Evolutionary conservation across 2,888 invertebrate species (phyloP), one percentile per base, ranked within the genome.

Genomic region (Amphipyra tragopoginis): DNA sequence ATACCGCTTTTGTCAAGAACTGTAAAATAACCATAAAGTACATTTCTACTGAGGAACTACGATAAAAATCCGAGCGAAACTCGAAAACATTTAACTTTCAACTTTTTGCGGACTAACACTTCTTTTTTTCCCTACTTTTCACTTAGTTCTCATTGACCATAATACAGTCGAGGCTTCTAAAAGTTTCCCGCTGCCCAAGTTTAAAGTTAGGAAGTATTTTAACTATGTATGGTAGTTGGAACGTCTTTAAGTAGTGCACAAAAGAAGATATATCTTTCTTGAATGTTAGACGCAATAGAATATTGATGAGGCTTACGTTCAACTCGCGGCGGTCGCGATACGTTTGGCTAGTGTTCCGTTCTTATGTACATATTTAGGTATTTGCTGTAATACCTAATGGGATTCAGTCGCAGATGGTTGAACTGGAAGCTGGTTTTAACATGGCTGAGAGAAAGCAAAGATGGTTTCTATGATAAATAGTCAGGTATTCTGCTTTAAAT

Each of bases 1-100:
- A 75, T 73, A 64, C 70, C 59, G 65, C 74, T 74, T 72, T 80
- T 77, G 69, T 78, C 58, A 74, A 78, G 72, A 72, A 78, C 80
- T 81, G 77, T 79, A 78, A 84, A 86, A 83, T 74, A 77, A 74
- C 75, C 72, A 72, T 80, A 78, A 77, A 85, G 68, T 72, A 78
- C 64, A 75, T 74, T 71, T 66, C 61, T 57, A 57, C 71, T 21
- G 63, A 80, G 79, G 80, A 75, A 74, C 74, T 70, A 70, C 81
- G 70, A 83, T 82, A 84, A 87, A 85, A 88, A 86, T 84, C 83
- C 64, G 65, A 58, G 73, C 73, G 71, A 79, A 83, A 80, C 82
- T 86, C 77, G 79, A 84, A 80, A 89, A 88, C 87, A 87, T 89
- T 90, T 88, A 90, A 89, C 88, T 89, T 86, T 59, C 79, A 85